A percentile compares a stretch with the other conserved stretches of the same genome.
These are phyloP conservation scores for Nebria brevicollis DNA, from an alignment of 2,888 invertebrate genomes.

Conservation along the genomic window DNA sequence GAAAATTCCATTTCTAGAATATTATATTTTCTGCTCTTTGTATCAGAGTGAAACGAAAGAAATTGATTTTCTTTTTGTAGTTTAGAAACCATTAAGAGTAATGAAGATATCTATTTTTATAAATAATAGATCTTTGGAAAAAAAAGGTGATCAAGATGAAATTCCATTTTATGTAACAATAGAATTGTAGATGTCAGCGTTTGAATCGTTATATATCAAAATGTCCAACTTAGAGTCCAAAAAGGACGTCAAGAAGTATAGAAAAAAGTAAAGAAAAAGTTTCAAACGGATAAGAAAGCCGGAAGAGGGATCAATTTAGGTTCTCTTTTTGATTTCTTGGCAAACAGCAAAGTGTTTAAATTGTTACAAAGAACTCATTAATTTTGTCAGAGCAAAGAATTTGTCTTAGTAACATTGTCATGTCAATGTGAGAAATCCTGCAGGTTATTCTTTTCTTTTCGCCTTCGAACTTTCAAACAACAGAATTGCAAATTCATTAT, in stretches of 20 bases:
- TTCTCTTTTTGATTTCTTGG: slow-evolving; percentile 37
- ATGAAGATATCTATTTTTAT: too few relatives aligned
- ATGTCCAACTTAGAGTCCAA: slow-evolving; percentile 30
- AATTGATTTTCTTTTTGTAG: not conserved
- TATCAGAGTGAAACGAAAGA: not conserved
- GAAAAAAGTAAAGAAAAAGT: slow-evolving; percentile 33
- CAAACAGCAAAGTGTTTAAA: slow-evolving; percentile 44
- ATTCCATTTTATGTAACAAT: slow-evolving; percentile 35
- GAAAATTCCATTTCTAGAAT: too few relatives aligned
- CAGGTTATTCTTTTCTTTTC: not conserved
- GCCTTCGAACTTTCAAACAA: too few relatives aligned
- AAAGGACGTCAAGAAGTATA: slow-evolving; percentile 14
- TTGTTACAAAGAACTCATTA: slow-evolving; percentile 34
- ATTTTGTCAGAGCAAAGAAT: slow-evolving; percentile 14
- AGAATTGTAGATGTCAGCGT: slow-evolving; percentile 45
- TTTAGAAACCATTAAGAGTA: too few relatives aligned
- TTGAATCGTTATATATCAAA: slow-evolving; percentile 45
- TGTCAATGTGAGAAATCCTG: not conserved
- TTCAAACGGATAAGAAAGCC: slow-evolving; percentile 26
- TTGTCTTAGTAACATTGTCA: not conserved
- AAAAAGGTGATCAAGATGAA: not conserved
- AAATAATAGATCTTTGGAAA: too few relatives aligned
- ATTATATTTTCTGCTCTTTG: too few relatives aligned
- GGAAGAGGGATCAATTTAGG: slow-evolving; percentile 33
- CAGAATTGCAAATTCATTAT: too few relatives aligned